Percentiles rank a stretch among this genome's conserved stretches.
phyloP scores from a whole-genome alignment of 2,113 vertebrate species.

The Scomber japonicus region DNA sequence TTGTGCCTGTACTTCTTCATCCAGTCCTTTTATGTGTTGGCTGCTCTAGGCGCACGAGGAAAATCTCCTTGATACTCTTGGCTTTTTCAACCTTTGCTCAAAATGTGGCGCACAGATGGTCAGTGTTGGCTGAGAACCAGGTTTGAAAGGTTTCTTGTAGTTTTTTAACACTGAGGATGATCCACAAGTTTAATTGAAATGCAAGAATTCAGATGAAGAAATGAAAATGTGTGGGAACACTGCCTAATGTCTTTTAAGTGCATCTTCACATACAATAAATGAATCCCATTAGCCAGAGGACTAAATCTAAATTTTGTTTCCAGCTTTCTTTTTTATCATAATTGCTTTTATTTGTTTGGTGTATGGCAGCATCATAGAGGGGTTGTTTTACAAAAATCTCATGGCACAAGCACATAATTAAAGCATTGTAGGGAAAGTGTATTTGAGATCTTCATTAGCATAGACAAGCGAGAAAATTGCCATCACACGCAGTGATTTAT shows the following conservation, averaged over 20 bases:
- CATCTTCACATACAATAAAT: conserved; percentile 43
- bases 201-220: conserved; percentile 44
- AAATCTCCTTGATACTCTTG: conserved; percentile 67
- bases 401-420: conserved; percentile 72
- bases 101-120: conserved; percentile 81
- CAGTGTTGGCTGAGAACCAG: conserved; percentile 53
- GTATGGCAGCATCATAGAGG: conserved; percentile 12
- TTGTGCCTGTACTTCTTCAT: conserved; percentile 67
- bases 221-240: conserved; percentile 30
- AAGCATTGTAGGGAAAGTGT: conserved; percentile 70
- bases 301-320: conserved; percentile 74
- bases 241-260: conserved; percentile 15
- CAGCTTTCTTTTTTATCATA: conserved; percentile 68
- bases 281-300: conserved; percentile 68
- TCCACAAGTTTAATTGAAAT: conserved; percentile 63
- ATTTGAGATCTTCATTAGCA: conserved; percentile 76
- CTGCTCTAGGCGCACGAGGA: conserved; percentile 51
- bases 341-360: conserved; percentile 55
- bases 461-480: conserved; percentile 69
- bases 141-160: conserved; percentile 32
- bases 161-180: conserved; percentile 23
- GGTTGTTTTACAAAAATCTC: conserved; percentile 70
- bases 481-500: conserved; percentile 61
- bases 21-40: conserved; percentile 68
- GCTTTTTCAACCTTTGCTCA: conserved; percentile 69